These are phyloP conservation scores for Buteo buteo DNA, from an alignment of 2,113 vertebrate genomes.

Conservation along the genomic window DNA sequence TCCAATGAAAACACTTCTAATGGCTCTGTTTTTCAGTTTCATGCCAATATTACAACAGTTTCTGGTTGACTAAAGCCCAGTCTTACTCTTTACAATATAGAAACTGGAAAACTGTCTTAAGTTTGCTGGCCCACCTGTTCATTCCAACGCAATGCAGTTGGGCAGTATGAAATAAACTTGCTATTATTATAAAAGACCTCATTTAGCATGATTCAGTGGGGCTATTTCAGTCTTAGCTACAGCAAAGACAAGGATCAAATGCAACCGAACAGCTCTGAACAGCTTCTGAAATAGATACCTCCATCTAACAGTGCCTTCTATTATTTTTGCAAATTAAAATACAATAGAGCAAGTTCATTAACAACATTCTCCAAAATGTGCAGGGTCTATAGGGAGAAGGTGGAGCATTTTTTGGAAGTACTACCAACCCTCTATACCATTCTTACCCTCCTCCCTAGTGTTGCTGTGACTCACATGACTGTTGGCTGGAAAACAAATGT, in stretches of 20 bases:
- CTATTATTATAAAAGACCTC: not conserved
- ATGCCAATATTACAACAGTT: not conserved
- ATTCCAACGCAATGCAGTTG: not conserved
- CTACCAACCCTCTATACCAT: not conserved
- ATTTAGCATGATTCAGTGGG: not conserved
- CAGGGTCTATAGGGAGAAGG: not conserved
- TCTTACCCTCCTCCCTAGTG: not conserved
- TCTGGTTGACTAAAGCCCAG: not conserved
- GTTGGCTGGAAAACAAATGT: not conserved
- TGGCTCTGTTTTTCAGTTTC: not conserved
- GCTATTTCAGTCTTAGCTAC: not conserved
- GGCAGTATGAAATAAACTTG: not conserved
- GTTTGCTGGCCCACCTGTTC: not conserved
- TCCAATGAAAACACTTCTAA: not conserved
- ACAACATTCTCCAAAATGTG: not conserved
- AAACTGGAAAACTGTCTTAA: not conserved
- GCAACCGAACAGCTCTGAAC: not conserved
- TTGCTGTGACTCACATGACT: not conserved
- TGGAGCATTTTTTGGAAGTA: not conserved
- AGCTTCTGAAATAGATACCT: not conserved
- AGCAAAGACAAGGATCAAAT: not conserved
- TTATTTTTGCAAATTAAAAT: not conserved
- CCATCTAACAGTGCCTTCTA: not conserved
- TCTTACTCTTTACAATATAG: not conserved
- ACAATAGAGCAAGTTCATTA: not conserved